Base-by-base conservation (phyloP, 2,797 vertebrate species). In the Coreius guichenoti region DNA sequence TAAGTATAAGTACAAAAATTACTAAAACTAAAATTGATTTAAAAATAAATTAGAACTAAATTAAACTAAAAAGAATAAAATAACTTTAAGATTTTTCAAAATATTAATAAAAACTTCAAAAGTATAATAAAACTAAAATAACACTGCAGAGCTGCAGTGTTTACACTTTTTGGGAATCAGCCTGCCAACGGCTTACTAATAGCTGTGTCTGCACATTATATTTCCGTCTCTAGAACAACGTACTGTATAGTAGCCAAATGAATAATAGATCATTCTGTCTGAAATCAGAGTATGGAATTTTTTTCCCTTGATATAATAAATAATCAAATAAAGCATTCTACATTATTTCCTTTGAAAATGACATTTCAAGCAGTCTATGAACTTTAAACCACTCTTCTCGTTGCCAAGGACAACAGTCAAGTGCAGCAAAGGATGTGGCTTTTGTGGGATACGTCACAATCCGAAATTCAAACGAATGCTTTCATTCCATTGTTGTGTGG, bases 351-450 rank as follows among this genome's bases (percentile, higher is more conserved):
- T 29, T 74, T 73, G 45, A 78, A 84, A 84, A 54, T 31, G 80
- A 86, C 65, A 76, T 56, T 63, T 76, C 26, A 33, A 80, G 26
- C 39, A 61, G 83, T 77, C 80, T 76, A 54, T 85, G 19, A 78
- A 81, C 85, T 77, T 74, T 19, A 73, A 83, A 68, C 70, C 73
- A n/a, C 70, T 49, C 12, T 33, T 36, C 36, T 29, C 6, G 0
- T 14, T 39, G 85, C 85, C 87, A 88, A 88, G 68, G 80, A 88
- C 75, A 88, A 89, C 85, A 85, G 45, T 74, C 8, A 49, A 76
- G 56, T 65, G 75, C 8, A 7, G 76, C 56, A 63, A 80, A 81
- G 67, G 85, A 88, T 72, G 49, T 83, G 49, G 74, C 81, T 82
- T 87, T 84, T 58, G 43, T 82, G 86, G 67, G 72, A 80, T 70